Evolutionary conservation across 2,888 invertebrate species (phyloP).

Genomic region (Caradrina clavipalpis): DNA sequence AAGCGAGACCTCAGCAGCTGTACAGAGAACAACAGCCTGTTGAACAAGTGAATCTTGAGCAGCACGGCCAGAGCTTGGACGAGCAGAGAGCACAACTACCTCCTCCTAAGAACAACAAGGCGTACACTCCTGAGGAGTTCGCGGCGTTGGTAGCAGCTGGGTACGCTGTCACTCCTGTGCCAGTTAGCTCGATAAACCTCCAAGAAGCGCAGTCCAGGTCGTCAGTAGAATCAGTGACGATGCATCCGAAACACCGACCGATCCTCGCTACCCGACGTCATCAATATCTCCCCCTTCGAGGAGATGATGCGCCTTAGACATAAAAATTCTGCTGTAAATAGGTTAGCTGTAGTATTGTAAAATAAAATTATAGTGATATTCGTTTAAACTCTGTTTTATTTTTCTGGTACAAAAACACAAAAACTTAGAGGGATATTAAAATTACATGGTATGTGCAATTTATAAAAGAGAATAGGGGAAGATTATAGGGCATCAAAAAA

Average conservation of each 20-base stretch:
- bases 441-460: too few relatives aligned
- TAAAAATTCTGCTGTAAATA: conserved; percentile 79
- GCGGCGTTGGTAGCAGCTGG: conserved; percentile 88
- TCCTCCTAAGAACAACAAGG: conserved; percentile 88
- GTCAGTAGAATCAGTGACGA: conserved; percentile 73
- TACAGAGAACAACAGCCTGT: conserved; percentile 69
- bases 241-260: conserved; percentile 72
- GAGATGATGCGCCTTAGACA: conserved; percentile 86
- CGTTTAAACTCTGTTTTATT: conserved; percentile 61
- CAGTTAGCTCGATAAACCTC: conserved; percentile 78
- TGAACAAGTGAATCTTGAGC: conserved; percentile 75
- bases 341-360: conserved; percentile 77
- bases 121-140: conserved; percentile 89
- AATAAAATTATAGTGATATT: conserved; percentile 80
- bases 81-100: conserved; percentile 85
- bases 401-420: not conserved
- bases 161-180: conserved; percentile 88
- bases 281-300: conserved; percentile 86
- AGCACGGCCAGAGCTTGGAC: conserved; percentile 80
- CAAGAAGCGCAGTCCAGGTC: conserved; percentile 84
- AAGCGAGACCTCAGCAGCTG: conserved; percentile 71
- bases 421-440: too few relatives aligned
- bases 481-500: too few relatives aligned
- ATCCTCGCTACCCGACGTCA: conserved; percentile 77
- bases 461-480: too few relatives aligned